phyloP scores from a whole-genome alignment of 2,888 invertebrate species.

The Platyscelio sp. region DNA sequence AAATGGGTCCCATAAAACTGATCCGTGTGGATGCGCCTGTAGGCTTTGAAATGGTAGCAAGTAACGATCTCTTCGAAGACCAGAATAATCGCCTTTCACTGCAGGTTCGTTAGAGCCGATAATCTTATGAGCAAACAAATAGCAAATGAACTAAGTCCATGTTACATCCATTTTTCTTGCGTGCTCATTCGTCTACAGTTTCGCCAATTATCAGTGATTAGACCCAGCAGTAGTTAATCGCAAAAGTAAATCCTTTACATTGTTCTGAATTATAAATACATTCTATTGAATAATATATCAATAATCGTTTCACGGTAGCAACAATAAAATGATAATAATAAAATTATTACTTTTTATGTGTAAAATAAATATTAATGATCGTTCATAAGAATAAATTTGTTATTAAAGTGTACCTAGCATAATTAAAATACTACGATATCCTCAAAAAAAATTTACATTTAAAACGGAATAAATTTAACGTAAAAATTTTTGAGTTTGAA shows the following conservation, averaged over 20 bases:
- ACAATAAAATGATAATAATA: too few relatives aligned
- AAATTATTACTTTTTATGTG: too few relatives aligned
- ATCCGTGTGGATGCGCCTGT: constrained; percentile 26
- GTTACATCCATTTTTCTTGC: constrained; percentile 16
- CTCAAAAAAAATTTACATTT: too few relatives aligned
- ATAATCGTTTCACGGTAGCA: too few relatives aligned
- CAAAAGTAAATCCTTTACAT: neutral
- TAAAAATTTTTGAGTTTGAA: too few relatives aligned
- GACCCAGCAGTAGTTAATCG: neutral
- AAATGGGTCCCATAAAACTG: constrained; percentile 24
- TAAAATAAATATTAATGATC: too few relatives aligned
- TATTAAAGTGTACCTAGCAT: too few relatives aligned
- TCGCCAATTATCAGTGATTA: constrained; percentile 49
- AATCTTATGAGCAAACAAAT: constrained; percentile 63
- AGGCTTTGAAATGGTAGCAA: constrained; percentile 65
- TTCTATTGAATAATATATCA: too few relatives aligned
- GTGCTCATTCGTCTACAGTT: constrained; percentile 14
- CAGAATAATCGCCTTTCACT: constrained; percentile 65
- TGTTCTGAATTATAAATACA: neutral
- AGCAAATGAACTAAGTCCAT: constrained; percentile 27
- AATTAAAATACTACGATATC: too few relatives aligned
- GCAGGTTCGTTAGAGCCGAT: constrained; percentile 42
- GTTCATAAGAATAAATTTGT: too few relatives aligned
- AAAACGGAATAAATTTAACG: too few relatives aligned
- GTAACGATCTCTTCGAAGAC: constrained; percentile 31